Evolutionary conservation across 2,113 vertebrate genomes (phyloP).

Genomic region (Xenus cinereus): DNA sequence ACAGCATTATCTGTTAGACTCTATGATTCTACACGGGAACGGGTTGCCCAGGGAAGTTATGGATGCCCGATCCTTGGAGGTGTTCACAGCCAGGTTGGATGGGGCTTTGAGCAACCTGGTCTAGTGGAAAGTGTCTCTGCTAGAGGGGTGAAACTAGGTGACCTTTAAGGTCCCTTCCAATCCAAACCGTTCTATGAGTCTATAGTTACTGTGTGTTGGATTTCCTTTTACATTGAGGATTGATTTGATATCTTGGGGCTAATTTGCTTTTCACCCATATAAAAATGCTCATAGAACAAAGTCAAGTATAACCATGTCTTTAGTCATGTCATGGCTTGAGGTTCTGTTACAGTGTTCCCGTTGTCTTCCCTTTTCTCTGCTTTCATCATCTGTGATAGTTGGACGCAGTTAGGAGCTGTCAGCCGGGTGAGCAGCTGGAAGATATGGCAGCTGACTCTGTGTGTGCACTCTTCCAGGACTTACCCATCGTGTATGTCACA

Average conservation of each 20-base stretch:
- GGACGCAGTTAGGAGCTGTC: background rate
- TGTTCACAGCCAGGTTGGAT: background rate
- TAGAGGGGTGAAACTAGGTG: background rate
- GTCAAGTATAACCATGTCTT: background rate
- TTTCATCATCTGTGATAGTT: background rate
- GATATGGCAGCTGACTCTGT: background rate
- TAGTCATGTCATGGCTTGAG: background rate
- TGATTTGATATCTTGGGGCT: background rate
- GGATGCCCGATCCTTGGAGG: background rate
- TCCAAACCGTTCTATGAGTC: background rate
- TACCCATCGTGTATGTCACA: background rate
- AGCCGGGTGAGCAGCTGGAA: conserved; percentile 22
- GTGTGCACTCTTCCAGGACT: background rate
- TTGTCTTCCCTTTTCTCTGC: background rate
- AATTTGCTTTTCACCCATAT: background rate
- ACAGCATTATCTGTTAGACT: background rate
- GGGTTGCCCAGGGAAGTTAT: background rate
- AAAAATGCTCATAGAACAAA: background rate
- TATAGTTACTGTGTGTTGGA: background rate
- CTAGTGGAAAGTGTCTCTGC: background rate
- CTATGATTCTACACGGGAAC: background rate
- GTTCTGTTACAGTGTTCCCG: background rate
- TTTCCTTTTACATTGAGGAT: background rate
- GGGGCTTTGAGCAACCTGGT: background rate
- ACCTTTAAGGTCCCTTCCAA: background rate